phyloP scores from a whole-genome alignment of 2,113 vertebrate genomes.

The Mormyrus lacerda region DNA sequence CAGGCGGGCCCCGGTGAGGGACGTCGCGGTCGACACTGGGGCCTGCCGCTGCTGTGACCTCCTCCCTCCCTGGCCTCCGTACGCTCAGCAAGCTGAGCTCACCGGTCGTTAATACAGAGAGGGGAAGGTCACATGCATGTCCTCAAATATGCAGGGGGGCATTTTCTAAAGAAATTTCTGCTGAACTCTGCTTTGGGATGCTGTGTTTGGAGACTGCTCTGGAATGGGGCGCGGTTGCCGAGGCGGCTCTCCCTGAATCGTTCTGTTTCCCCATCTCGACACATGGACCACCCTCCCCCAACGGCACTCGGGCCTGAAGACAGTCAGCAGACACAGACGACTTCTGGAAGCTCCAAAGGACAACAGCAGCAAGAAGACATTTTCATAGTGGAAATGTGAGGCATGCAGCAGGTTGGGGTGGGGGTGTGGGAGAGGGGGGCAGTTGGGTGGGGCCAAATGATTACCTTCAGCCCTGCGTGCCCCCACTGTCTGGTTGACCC shows the following conservation, averaged over 20 bases:
- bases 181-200: neutral
- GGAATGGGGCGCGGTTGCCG: neutral
- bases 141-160: neutral
- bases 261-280: neutral
- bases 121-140: neutral
- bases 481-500: neutral
- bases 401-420: neutral
- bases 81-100: neutral
- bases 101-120: neutral
- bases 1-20: neutral
- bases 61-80: neutral
- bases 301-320: neutral
- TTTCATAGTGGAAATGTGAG: neutral
- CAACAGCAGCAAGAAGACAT: neutral
- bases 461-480: neutral
- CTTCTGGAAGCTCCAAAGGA: neutral
- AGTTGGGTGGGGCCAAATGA: neutral
- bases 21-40: neutral
- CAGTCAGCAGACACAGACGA: neutral
- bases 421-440: neutral
- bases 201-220: neutral
- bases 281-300: neutral
- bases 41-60: neutral
- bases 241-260: neutral
- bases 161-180: neutral